These are phyloP conservation scores for Callopanchax toddi DNA, from an alignment of 2,113 vertebrate species.

Conservation along the genomic window DNA sequence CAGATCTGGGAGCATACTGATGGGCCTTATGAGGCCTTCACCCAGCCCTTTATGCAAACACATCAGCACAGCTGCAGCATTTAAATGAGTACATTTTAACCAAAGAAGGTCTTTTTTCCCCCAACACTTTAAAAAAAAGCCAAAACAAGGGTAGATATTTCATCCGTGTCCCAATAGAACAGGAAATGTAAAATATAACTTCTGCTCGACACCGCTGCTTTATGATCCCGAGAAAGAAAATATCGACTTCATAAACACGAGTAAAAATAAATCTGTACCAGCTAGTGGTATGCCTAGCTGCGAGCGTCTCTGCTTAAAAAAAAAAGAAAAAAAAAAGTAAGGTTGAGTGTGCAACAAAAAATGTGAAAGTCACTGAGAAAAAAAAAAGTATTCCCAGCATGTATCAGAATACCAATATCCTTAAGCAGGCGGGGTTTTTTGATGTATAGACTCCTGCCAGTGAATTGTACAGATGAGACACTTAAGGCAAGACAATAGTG, in stretches of 20 bases:
- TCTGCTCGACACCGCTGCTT: constrained; percentile 30
- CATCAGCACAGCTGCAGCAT: not conserved
- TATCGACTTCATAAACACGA: constrained; percentile 63
- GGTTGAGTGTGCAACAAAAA: constrained; percentile 63
- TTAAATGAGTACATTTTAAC: constrained; percentile 25
- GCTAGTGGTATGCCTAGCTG: constrained; percentile 46
- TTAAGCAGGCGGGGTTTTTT: constrained; percentile 74
- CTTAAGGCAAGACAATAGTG: constrained; percentile 84
- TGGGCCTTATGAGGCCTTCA: not conserved
- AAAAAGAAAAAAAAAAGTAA: constrained; percentile 53
- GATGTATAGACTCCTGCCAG: constrained; percentile 79
- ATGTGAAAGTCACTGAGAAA: constrained; percentile 60
- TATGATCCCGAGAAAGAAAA: constrained; percentile 62
- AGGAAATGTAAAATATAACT: constrained; percentile 40
- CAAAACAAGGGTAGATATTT: constrained; percentile 30
- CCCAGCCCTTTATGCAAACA: constrained; percentile 4
- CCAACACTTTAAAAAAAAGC: not conserved
- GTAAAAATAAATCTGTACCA: constrained; percentile 62
- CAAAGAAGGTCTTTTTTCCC: constrained; percentile 1
- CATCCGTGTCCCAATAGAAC: constrained; percentile 18
- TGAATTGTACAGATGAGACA: constrained; percentile 84
- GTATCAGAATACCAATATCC: constrained; percentile 78
- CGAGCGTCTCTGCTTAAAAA: constrained; percentile 45
- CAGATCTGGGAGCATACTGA: not conserved
- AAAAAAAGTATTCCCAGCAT: constrained; percentile 65